A percentile compares a stretch with the other conserved stretches of the same genome.
phyloP scores from a whole-genome alignment of 92 coral and sea anemone genomes.

The Porites divaricata region DNA sequence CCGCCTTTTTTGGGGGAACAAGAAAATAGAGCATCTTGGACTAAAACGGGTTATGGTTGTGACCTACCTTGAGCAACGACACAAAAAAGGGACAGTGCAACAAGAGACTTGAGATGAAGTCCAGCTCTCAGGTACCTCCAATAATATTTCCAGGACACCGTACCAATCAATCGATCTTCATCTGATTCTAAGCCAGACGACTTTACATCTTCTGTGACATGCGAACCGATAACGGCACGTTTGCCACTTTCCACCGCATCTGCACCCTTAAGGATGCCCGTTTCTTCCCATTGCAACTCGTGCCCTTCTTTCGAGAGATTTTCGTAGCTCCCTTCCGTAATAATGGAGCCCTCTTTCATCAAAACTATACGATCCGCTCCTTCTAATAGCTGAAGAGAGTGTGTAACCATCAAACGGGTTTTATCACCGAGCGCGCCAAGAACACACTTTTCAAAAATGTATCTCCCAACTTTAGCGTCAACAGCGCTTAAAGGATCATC shows the following conservation, averaged over 20 bases:
- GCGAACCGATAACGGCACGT: no score
- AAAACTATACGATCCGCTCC: constrained; percentile 12
- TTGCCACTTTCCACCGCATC: no score
- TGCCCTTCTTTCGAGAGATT: neutral
- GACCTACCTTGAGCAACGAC: constrained; percentile 5
- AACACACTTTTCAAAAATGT: constrained; percentile 28
- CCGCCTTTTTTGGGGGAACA: no score
- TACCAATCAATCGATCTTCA: constrained; percentile 7
- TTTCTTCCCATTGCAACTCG: neutral
- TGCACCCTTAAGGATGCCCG: neutral
- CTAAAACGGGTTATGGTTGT: no score
- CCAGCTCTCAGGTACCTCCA: constrained; percentile 5
- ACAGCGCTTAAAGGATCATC: constrained; percentile 44
- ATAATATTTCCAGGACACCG: neutral
- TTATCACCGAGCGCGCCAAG: neutral
- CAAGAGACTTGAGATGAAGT: neutral
- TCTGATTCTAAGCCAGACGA: neutral
- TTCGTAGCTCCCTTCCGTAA: neutral
- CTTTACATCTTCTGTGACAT: neutral
- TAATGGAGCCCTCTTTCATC: constrained; percentile 19
- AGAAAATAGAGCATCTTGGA: no score
- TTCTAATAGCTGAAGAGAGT: constrained; percentile 9
- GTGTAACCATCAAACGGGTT: constrained; percentile 41
- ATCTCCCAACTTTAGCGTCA: constrained; percentile 28
- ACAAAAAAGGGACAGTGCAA: neutral